phyloP scores from a whole-genome alignment of 2,797 vertebrate genomes.

The Protonibea diacanthus region DNA sequence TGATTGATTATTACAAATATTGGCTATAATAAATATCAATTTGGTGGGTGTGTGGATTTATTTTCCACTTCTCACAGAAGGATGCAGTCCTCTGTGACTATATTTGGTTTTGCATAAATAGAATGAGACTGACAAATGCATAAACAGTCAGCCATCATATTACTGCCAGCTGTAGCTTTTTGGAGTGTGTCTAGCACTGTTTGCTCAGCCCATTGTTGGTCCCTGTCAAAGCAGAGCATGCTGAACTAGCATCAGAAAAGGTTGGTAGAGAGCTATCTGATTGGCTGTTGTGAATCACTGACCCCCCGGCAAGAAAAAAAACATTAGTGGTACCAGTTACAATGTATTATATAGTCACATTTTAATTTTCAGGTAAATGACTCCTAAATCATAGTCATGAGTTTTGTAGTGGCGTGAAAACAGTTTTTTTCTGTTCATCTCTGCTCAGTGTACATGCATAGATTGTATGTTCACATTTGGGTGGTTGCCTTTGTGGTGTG shows the following conservation, averaged over 20 bases:
- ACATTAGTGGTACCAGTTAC: not conserved
- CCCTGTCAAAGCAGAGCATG: not conserved
- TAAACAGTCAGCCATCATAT: not conserved
- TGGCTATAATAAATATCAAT: not conserved
- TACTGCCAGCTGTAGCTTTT: not conserved
- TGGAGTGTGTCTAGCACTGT: not conserved
- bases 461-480: not conserved
- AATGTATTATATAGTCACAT: not conserved
- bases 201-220: not conserved
- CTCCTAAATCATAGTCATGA: not conserved
- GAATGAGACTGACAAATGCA: not conserved
- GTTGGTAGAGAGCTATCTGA: not conserved
- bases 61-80: not conserved
- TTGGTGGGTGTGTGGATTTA: not conserved
- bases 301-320: not conserved
- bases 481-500: not conserved
- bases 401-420: not conserved
- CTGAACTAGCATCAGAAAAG: not conserved
- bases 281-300: not conserved
- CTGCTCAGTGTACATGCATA: not conserved
- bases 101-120: too few relatives aligned
- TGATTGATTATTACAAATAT: not conserved
- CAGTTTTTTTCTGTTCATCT: too few relatives aligned
- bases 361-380: not conserved
- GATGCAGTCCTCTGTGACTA: not conserved